phyloP scores from a whole-genome alignment of 2,888 invertebrate species.

The Bellardia bayeri region DNA sequence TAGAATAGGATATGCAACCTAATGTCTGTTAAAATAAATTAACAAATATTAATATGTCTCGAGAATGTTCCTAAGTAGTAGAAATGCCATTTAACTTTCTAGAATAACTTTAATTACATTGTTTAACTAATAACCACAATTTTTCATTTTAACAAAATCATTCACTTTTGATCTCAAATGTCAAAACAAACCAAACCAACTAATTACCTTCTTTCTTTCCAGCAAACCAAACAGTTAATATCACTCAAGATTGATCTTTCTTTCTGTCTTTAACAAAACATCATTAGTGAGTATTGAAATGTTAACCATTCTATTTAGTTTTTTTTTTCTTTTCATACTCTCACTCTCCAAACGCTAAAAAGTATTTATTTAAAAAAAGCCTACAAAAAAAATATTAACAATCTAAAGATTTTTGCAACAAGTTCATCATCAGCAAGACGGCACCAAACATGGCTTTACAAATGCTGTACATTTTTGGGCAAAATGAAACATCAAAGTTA shows the following conservation, averaged over 20 bases:
- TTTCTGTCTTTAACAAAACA: constrained; percentile 2
- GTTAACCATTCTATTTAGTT: background rate
- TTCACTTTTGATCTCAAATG: too few relatives aligned
- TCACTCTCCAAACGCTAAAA: background rate
- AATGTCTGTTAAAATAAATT: too few relatives aligned
- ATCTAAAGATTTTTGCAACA: constrained; percentile 48
- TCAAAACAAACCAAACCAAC: background rate
- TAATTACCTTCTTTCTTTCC: background rate
- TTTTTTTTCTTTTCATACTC: background rate
- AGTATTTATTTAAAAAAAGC: background rate
- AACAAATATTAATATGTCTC: too few relatives aligned
- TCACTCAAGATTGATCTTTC: constrained; percentile 22
- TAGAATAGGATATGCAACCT: too few relatives aligned
- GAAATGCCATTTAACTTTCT: too few relatives aligned
- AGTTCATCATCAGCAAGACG: constrained; percentile 66
- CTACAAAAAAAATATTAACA: background rate
- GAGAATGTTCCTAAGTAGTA: too few relatives aligned
- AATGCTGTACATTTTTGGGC: constrained; percentile 61
- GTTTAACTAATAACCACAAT: too few relatives aligned
- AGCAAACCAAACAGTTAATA: background rate
- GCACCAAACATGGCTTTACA: constrained; percentile 66
- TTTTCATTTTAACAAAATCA: too few relatives aligned
- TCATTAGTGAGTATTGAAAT: constrained; percentile 38
- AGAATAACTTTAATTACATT: too few relatives aligned
- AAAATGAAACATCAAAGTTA: constrained; percentile 62